Evolutionary conservation across 2,888 invertebrate genomes (phyloP).

Genomic region (Microplitis deprimator): DNA sequence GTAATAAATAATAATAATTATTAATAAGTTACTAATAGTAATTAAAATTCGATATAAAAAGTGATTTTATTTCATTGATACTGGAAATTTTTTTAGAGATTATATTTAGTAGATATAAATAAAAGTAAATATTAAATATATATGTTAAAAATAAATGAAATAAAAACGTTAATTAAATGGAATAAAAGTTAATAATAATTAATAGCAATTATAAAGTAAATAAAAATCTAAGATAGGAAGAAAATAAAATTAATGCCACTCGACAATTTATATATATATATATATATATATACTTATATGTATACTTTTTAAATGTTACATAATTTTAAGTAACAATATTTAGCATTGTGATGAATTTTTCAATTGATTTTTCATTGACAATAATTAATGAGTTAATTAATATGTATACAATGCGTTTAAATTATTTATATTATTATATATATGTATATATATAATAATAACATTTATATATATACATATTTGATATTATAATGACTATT

Average conservation of each 20-base stretch:
- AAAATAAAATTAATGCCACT: constrained; percentile 55
- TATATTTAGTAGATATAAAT: constrained; percentile 21
- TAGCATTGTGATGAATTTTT: constrained; percentile 59
- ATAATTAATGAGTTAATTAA: constrained; percentile 18
- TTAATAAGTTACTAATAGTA: neutral
- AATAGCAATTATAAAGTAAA: neutral
- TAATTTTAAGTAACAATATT: constrained; percentile 67
- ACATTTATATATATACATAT: constrained; percentile 33
- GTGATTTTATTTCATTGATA: constrained; percentile 3
- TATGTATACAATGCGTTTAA: constrained; percentile 45
- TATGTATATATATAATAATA: constrained; percentile 1
- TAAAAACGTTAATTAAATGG: constrained; percentile 1
- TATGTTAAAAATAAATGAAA: constrained; percentile 20
- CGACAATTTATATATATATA: constrained; percentile 69
- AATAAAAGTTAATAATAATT: neutral
- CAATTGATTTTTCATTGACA: constrained; percentile 20
- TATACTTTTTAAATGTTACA: constrained; percentile 70
- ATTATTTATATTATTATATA: constrained; percentile 10
- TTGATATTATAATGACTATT: constrained; percentile 18
- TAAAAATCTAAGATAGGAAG: neutral
- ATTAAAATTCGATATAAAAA: constrained; percentile 2
- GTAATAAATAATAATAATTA: neutral
- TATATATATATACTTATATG: constrained; percentile 60
- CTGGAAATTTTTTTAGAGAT: constrained; percentile 13
- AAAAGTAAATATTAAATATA: constrained; percentile 20